Evolutionary conservation across 2,888 invertebrate genomes (phyloP).

Genomic region (Caprella mutica): DNA sequence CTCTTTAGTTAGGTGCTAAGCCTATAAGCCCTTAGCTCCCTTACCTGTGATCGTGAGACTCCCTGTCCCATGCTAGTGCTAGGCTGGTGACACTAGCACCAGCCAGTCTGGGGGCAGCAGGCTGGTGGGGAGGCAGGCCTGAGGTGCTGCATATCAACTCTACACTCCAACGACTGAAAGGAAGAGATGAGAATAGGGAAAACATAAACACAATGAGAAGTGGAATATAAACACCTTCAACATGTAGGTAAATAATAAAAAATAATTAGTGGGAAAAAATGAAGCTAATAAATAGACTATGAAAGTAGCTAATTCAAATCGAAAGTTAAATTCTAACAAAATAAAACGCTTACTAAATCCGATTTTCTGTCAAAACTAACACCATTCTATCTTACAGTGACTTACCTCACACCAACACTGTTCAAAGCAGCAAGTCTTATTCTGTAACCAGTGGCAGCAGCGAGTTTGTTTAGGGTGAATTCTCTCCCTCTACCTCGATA

Average conservation of each 20-base stretch:
- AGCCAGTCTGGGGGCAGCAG: conserved; percentile 59
- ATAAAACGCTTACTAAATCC: not conserved
- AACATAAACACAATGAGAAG: conserved; percentile 5
- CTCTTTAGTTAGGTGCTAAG: too few species aligned
- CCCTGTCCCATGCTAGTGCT: conserved; percentile 59
- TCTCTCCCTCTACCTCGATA: conserved; percentile 62
- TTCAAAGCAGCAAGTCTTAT: conserved; percentile 76
- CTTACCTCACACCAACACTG: conserved; percentile 56
- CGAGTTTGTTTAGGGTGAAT: conserved; percentile 60
- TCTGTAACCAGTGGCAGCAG: conserved; percentile 64
- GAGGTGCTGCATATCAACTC: conserved; percentile 58
- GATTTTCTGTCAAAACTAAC: not conserved
- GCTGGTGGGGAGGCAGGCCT: conserved; percentile 67
- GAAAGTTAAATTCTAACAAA: not conserved
- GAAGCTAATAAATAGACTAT: not conserved
- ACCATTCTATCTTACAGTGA: too few species aligned
- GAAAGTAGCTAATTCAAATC: not conserved
- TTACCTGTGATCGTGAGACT: conserved; percentile 67
- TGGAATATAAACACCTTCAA: not conserved
- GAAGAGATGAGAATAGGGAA: conserved; percentile 10
- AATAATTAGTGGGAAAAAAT: not conserved
- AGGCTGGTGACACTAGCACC: conserved; percentile 54
- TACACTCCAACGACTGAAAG: conserved; percentile 54
- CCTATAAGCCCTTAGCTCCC: too few species aligned
- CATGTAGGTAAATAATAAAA: not conserved